Conservation (phyloP, 2,888 invertebrate genomes). For the Cosmia trapezina region DNA sequence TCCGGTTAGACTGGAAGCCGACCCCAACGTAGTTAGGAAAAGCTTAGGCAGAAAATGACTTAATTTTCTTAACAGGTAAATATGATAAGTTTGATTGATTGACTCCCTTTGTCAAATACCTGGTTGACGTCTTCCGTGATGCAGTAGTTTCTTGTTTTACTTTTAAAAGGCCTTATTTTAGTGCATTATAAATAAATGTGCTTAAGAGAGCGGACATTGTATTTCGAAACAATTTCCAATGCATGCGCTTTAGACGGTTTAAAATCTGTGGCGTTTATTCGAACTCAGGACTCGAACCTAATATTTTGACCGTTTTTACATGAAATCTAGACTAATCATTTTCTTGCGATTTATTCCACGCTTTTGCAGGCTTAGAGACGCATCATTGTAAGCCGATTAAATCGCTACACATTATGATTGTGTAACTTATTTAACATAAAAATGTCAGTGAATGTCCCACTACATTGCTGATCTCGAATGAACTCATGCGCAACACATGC, state of each 20-base stretch:
- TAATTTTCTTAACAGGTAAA: too few species aligned
- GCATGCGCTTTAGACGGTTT: neutral
- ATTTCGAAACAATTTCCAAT: neutral
- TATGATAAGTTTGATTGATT: too few species aligned
- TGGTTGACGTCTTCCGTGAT: too few species aligned
- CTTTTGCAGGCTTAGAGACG: neutral
- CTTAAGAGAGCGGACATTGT: too few species aligned
- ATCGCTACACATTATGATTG: constrained; percentile 10
- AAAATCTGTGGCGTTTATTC: too few species aligned
- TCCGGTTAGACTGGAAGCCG: too few species aligned
- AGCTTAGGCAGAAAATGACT: too few species aligned
- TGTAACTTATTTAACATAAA: constrained; percentile 47
- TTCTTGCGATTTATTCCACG: neutral
- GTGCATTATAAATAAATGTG: too few species aligned
- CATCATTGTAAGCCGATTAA: constrained; percentile 15
- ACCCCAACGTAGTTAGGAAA: too few species aligned
- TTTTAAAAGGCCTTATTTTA: too few species aligned
- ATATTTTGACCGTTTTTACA: neutral
- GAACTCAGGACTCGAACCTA: too few species aligned
- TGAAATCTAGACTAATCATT: neutral
- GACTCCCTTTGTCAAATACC: too few species aligned
- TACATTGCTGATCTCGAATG: constrained; percentile 41
- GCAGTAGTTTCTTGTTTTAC: neutral
- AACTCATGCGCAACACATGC: constrained; percentile 40
- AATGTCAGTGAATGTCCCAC: constrained; percentile 40